Base-by-base conservation (phyloP, 1,140 invertebrate species). In the Drosophila sproati region DNA sequence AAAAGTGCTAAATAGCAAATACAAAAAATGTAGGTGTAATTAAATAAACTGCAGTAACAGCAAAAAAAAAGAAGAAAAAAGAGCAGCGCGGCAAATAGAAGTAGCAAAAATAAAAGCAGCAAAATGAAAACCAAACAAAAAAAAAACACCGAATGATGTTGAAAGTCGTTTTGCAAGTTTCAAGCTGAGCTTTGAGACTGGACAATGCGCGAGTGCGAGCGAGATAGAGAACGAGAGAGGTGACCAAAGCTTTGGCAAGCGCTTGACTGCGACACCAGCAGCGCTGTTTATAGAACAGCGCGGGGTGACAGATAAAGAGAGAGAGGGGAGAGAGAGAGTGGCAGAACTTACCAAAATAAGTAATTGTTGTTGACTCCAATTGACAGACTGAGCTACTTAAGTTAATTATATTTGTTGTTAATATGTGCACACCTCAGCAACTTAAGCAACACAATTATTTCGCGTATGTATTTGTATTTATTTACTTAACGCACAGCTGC, bases 121-220 rank as follows among this genome's bases (percentile, higher is more conserved):
- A 59, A 75, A 80, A 48, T 20, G 20, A 20, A 20, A 29, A 71
- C 20, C 29, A 51, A 55, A n/a, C 34, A 20, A 20, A 20, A 20
- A 20, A 20, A 20, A 20, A 20, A 1, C 57, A 51, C 35, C 70
- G 59, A 90, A 75, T 71, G 79, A 91, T 91, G 90, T 91, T 91
- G 90, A 91, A 91, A 91, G 90, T 91, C 89, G 90, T 91, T 91
- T 91, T 89, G 85, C 90, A 72, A 86, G 85, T 91, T 91, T 83
- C 39, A 57, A 68, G 75, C 74, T 70, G 8, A 74, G 72, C 72
- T 61, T 20, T 62, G 12, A 74, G 54, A 74, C 57, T 74, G 72
- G 72, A 66, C 69, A 66, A 32, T 29, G 12, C 28, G 55, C 55
- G 5, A 60, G 35, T 39, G 47, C 34, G 4, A 41, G 45, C 41